phyloP scores from a whole-genome alignment of 2,113 vertebrate genomes.

The Crocuta crocuta region DNA sequence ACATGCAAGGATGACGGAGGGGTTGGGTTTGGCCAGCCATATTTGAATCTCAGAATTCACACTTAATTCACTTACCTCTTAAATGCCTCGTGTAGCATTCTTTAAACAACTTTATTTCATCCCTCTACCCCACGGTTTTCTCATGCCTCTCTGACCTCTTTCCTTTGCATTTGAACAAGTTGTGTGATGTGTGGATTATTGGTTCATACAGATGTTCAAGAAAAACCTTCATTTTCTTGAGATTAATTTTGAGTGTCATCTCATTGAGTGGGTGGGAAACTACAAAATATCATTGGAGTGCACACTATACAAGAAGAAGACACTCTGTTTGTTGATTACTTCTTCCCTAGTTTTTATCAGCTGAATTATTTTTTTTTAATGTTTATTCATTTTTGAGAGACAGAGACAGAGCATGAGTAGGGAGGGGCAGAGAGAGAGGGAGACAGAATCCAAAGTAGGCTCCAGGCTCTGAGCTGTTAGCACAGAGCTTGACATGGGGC shows the following conservation, averaged over 20 bases:
- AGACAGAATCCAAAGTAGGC: too few relatives aligned
- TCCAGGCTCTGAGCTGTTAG: too few relatives aligned
- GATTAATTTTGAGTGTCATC: neutral
- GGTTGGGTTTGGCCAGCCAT: neutral
- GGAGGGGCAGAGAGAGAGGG: too few relatives aligned
- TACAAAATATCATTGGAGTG: neutral
- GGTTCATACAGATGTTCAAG: neutral
- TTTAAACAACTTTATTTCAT: neutral
- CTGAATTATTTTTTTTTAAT: neutral
- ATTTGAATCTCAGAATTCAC: neutral
- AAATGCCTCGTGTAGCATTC: neutral
- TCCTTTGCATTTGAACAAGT: neutral
- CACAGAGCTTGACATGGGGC: too few relatives aligned
- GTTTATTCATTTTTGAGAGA: too few relatives aligned
- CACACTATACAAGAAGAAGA: neutral
- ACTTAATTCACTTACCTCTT: neutral
- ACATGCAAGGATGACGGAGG: fast-evolving
- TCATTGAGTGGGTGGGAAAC: neutral
- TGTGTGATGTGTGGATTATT: neutral
- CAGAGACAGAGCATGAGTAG: too few relatives aligned
- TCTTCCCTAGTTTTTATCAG: neutral
- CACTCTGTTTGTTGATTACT: neutral
- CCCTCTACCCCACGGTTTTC: neutral
- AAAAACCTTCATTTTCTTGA: neutral
- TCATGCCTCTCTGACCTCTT: neutral